Evolutionary conservation across 2,888 invertebrate species (phyloP).

Genomic region (Rosalia funebris): DNA sequence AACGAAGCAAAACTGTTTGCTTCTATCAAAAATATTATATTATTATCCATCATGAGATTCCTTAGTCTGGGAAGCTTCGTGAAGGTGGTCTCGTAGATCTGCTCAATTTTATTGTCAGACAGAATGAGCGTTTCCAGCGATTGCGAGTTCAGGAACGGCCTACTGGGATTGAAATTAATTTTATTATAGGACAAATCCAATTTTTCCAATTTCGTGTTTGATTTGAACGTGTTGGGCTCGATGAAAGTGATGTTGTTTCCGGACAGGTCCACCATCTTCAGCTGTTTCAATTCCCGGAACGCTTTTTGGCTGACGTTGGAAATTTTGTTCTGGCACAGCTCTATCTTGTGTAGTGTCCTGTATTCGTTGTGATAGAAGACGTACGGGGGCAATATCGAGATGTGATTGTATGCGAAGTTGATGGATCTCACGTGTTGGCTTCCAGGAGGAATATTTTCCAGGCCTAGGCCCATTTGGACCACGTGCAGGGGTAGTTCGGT

Average conservation of each 20-base stretch:
- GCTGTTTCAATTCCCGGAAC: slow-evolving; percentile 54
- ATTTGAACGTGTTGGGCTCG: slow-evolving; percentile 55
- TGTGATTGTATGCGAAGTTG: slow-evolving; percentile 57
- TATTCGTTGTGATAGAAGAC: slow-evolving; percentile 56
- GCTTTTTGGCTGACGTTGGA: slow-evolving; percentile 51
- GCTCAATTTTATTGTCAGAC: slow-evolving; percentile 56
- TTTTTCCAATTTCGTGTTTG: slow-evolving; percentile 54
- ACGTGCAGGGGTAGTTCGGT: slow-evolving; percentile 1
- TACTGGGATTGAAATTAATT: slow-evolving; percentile 53
- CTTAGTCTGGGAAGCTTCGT: slow-evolving; percentile 56
- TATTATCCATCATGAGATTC: slow-evolving; percentile 44
- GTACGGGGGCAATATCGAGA: slow-evolving; percentile 49
- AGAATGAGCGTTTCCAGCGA: slow-evolving; percentile 57
- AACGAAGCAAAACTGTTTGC: slow-evolving; percentile 56
- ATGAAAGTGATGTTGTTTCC: slow-evolving; percentile 56
- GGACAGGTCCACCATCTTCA: slow-evolving; percentile 56
- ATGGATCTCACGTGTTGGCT: slow-evolving; percentile 42
- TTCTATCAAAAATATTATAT: slow-evolving; percentile 52
- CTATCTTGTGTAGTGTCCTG: slow-evolving; percentile 51
- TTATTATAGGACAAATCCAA: slow-evolving; percentile 57
- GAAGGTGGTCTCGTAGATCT: slow-evolving; percentile 58
- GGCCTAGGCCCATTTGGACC: slow-evolving; percentile 43
- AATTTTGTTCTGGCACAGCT: slow-evolving; percentile 57
- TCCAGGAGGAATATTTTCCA: slow-evolving; percentile 53
- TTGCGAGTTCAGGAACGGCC: slow-evolving; percentile 55